phyloP scores from a whole-genome alignment of 2,888 invertebrate genomes.

The Eristalinus aeneus region DNA sequence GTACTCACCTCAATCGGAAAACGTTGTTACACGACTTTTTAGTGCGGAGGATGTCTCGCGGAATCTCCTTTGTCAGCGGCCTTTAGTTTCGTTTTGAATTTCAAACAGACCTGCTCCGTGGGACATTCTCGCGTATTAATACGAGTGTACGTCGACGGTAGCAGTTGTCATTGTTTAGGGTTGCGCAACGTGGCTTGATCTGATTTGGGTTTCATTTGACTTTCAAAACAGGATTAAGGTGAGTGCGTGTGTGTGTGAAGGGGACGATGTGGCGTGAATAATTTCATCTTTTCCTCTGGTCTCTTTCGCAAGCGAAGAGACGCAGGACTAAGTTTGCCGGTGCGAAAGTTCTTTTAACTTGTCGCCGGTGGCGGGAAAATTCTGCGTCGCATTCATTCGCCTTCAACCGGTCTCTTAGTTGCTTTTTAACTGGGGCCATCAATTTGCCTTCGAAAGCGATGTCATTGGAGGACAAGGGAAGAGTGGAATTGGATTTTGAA shows the following conservation, averaged over 20 bases:
- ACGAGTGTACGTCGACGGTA: neutral
- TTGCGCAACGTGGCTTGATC: slow-evolving; percentile 5
- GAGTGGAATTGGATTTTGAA: neutral
- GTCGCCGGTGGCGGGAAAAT: neutral
- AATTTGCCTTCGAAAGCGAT: neutral
- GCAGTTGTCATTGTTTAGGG: slow-evolving; percentile 23
- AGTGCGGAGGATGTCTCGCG: slow-evolving; percentile 21
- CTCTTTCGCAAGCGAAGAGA: neutral
- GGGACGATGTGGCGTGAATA: neutral
- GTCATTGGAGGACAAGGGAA: neutral
- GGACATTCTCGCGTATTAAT: neutral
- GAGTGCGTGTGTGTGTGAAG: neutral
- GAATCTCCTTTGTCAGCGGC: slow-evolving; percentile 34
- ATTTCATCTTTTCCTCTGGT: neutral
- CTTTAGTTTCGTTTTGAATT: neutral
- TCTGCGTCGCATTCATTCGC: neutral
- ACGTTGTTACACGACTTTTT: slow-evolving; percentile 5
- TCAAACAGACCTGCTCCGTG: neutral
- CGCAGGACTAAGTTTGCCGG: neutral
- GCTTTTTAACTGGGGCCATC: neutral
- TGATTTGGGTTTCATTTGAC: slow-evolving; percentile 16
- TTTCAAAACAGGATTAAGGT: slow-evolving; percentile 23
- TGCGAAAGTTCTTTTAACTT: neutral
- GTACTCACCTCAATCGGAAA: slow-evolving; percentile 22
- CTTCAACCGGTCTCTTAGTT: neutral